These are phyloP conservation scores for Seira sanloemensis DNA, from an alignment of 2,888 invertebrate genomes.

Conservation along the genomic window DNA sequence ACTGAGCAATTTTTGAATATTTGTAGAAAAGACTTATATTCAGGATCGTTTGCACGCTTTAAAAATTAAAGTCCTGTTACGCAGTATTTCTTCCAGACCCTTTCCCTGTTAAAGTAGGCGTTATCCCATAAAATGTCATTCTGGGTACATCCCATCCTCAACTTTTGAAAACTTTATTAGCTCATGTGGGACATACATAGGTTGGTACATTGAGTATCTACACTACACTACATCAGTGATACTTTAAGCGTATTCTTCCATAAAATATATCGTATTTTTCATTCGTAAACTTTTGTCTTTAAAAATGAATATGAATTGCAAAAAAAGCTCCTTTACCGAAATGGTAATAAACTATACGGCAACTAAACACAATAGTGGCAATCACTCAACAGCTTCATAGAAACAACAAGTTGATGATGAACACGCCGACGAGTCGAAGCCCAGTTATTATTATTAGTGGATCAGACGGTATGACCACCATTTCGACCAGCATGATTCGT, in stretches of 20 bases:
- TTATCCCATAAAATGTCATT: slow-evolving; percentile 8
- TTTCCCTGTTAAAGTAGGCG: slow-evolving; percentile 3
- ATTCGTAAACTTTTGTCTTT: neutral
- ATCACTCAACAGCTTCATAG: slow-evolving; percentile 48
- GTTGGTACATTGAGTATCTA: no score
- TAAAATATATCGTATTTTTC: neutral
- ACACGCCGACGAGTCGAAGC: no score
- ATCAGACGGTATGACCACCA: slow-evolving; percentile 1
- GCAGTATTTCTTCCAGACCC: neutral
- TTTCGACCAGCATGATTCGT: neutral
- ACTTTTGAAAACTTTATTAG: slow-evolving; percentile 38
- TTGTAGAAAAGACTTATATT: no score
- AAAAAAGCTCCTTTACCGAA: no score
- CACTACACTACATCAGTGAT: no score
- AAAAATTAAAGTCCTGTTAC: neutral
- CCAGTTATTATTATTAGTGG: slow-evolving; percentile 9
- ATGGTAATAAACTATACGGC: slow-evolving; percentile 12
- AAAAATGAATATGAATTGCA: slow-evolving; percentile 22
- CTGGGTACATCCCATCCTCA: neutral
- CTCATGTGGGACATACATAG: no score
- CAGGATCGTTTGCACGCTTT: neutral
- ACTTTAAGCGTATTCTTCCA: neutral
- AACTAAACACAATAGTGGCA: slow-evolving; percentile 20
- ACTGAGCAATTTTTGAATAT: no score
- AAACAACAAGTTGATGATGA: slow-evolving; percentile 38